phyloP scores from a whole-genome alignment of 2,797 vertebrate species.

The Rhynchotus rufescens region DNA sequence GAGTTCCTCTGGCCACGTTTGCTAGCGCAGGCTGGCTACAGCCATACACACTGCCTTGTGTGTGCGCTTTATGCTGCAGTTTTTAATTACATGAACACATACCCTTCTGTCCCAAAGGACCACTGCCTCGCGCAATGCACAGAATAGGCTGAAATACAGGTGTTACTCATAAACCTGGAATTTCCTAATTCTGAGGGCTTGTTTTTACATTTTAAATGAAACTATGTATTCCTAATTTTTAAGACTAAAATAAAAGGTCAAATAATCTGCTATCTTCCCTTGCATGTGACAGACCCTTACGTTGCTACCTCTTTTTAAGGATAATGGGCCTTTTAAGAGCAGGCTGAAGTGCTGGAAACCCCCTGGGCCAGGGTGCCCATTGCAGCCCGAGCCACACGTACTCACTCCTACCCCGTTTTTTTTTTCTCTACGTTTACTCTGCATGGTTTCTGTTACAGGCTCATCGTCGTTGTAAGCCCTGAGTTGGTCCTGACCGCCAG shows the following conservation, averaged over 20 bases:
- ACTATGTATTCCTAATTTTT: accelerated
- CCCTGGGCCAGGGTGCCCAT: too few relatives aligned
- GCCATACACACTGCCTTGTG: accelerated
- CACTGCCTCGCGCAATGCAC: neutral
- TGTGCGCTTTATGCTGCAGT: neutral
- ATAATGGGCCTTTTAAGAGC: neutral
- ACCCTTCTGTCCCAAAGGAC: neutral
- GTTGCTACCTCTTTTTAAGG: accelerated
- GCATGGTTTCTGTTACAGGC: neutral
- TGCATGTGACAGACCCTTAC: neutral
- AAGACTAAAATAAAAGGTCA: neutral
- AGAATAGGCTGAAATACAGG: neutral
- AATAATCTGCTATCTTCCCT: neutral
- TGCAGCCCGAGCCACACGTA: neutral
- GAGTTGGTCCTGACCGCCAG: neutral
- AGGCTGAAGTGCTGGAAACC: neutral
- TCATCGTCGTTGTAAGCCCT: neutral
- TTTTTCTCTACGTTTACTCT: neutral
- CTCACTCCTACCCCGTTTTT: neutral
- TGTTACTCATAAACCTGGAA: accelerated
- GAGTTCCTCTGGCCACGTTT: neutral
- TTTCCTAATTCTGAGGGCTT: neutral
- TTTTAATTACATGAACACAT: neutral
- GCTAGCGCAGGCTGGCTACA: neutral
- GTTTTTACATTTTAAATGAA: neutral